Percentiles rank a stretch among this genome's conserved stretches.
phyloP scores from a whole-genome alignment of 2,113 vertebrate genomes.

The Rhabdornis inornatus region DNA sequence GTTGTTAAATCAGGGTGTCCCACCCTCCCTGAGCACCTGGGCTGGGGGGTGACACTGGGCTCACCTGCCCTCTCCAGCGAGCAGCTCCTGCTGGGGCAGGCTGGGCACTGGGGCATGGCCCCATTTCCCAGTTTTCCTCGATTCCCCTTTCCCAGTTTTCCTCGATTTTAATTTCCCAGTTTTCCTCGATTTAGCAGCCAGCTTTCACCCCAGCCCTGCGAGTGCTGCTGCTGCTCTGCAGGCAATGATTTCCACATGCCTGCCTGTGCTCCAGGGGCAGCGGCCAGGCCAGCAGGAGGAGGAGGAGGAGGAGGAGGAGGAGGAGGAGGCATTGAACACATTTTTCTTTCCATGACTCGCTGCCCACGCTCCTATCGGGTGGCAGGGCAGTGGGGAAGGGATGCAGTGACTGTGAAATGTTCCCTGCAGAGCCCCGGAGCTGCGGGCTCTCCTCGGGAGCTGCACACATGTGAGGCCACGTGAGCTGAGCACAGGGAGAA shows the following conservation, averaged over 20 bases:
- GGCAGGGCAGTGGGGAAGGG: neutral
- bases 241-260: slow-evolving; percentile 44
- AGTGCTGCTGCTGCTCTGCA: neutral
- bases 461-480: neutral
- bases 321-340: neutral
- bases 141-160: neutral
- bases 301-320: neutral
- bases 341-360: slow-evolving; percentile 41
- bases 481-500: neutral
- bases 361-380: neutral
- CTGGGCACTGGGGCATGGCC: neutral
- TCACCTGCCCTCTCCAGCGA: neutral
- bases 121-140: neutral
- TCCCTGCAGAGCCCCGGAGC: neutral
- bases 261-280: neutral
- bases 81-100: neutral
- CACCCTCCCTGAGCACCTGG: neutral
- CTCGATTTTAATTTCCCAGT: neutral
- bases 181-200: neutral
- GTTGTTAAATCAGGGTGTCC: neutral
- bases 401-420: neutral
- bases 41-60: fast-evolving
- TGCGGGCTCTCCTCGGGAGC: neutral
- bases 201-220: neutral
- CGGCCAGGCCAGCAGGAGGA: neutral